phyloP scores from a whole-genome alignment of 2,888 invertebrate species.

The Drosophila robusta region DNA sequence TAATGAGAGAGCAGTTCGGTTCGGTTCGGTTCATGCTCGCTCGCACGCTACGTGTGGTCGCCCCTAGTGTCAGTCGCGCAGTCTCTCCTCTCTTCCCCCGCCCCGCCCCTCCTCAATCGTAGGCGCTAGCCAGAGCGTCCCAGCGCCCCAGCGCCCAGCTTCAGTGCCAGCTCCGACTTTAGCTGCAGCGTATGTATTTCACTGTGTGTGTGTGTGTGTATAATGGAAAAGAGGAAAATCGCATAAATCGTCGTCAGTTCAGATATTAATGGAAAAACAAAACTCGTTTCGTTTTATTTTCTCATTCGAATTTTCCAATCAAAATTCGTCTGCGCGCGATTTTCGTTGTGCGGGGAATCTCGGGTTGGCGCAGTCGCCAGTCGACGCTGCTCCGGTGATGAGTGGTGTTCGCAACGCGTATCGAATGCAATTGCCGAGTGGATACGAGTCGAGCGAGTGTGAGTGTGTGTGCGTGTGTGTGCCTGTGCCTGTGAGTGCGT shows the following conservation, averaged over 20 bases:
- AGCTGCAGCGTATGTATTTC: slow-evolving; percentile 23
- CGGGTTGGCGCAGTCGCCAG: slow-evolving; percentile 63
- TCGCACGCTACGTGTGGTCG: slow-evolving; percentile 76
- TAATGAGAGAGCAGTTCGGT: slow-evolving; percentile 83
- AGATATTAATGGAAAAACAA: slow-evolving; percentile 70
- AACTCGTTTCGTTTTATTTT: slow-evolving; percentile 60
- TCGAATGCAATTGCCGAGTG: slow-evolving; percentile 29
- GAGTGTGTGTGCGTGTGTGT: neutral
- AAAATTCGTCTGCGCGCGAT: slow-evolving; percentile 39
- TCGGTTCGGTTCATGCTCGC: slow-evolving; percentile 73
- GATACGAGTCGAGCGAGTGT: slow-evolving; percentile 11
- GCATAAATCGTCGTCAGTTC: slow-evolving; percentile 34
- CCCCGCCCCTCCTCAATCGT: neutral
- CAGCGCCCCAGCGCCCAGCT: neutral
- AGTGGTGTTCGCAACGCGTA: slow-evolving; percentile 44
- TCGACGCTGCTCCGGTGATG: slow-evolving; percentile 56
- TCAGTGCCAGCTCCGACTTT: slow-evolving; percentile 9
- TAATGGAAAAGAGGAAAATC: slow-evolving; percentile 60
- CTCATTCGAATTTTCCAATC: slow-evolving; percentile 61
- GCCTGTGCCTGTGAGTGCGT: neutral
- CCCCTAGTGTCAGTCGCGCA: slow-evolving; percentile 42
- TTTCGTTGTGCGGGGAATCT: slow-evolving; percentile 14
- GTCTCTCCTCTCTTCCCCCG: neutral
- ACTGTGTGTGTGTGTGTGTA: slow-evolving; percentile 11
- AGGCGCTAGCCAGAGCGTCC: too few species aligned